phyloP scores from a whole-genome alignment of 2,888 invertebrate species.

The Pharmacophagus antenor region DNA sequence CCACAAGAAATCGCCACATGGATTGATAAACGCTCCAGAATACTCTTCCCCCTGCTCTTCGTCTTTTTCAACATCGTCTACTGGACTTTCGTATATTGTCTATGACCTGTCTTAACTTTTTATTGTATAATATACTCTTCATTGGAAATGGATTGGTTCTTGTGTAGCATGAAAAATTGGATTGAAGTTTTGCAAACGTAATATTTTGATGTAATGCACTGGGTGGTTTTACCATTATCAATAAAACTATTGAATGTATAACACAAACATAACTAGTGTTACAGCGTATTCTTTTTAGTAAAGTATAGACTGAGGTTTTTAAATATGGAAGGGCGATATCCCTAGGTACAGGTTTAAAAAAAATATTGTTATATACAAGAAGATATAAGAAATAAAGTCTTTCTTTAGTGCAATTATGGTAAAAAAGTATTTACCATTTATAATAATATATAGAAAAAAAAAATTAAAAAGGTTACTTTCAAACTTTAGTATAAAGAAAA shows the following conservation, averaged over 20 bases:
- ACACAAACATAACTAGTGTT: not conserved
- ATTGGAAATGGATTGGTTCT: not conserved
- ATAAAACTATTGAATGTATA: not conserved
- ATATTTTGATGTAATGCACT: not conserved
- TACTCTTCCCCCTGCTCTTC: conserved; percentile 89
- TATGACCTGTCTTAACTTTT: conserved; percentile 43
- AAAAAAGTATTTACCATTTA: not conserved
- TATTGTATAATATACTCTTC: conserved; percentile 1
- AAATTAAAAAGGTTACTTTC: not conserved
- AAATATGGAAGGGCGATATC: not conserved
- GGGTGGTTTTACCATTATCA: not conserved
- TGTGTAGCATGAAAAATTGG: not conserved
- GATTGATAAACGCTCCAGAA: conserved; percentile 90
- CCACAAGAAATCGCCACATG: conserved; percentile 93
- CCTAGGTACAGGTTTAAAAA: not conserved
- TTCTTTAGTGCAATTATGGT: not conserved
- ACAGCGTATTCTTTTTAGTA: not conserved
- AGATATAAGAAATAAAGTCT: not conserved
- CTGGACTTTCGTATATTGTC: conserved; percentile 87
- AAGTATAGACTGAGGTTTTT: not conserved
- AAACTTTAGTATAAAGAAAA: not conserved
- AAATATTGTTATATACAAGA: not conserved
- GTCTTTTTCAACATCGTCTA: conserved; percentile 89
- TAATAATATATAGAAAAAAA: not conserved
- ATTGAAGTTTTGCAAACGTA: not conserved